These are phyloP conservation scores for Agrypnia vestita DNA, from an alignment of 1,140 invertebrate species.

Conservation along the genomic window DNA sequence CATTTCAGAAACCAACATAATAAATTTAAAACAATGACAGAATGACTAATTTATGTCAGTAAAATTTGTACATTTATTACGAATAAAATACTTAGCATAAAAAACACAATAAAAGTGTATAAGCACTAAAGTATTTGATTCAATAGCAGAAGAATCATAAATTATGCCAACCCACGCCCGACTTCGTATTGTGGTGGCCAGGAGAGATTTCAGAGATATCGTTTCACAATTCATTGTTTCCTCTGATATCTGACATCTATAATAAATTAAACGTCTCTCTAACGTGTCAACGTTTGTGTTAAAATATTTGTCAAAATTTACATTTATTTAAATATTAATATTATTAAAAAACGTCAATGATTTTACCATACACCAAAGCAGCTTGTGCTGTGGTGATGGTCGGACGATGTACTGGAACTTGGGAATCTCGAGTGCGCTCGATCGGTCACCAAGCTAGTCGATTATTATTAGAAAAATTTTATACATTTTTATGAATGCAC, in stretches of 20 bases:
- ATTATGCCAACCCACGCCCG: conserved; percentile 31
- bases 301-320: too few relatives aligned
- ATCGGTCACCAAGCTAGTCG: too few relatives aligned
- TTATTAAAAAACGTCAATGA: too few relatives aligned
- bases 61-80: not conserved
- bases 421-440: too few relatives aligned
- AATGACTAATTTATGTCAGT: conserved; percentile 18
- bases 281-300: conserved; percentile 2
- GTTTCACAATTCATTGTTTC: conserved; percentile 48
- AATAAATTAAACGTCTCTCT: conserved; percentile 34
- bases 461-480: too few relatives aligned
- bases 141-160: conserved; percentile 34
- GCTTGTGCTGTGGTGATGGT: too few relatives aligned
- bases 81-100: conserved; percentile 1
- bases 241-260: conserved; percentile 29
- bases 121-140: conserved; percentile 31
- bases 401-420: too few relatives aligned
- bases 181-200: not conserved
- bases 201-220: conserved; percentile 42
- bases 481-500: too few relatives aligned
- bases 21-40: conserved; percentile 9
- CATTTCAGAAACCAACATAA: not conserved
- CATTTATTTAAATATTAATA: too few relatives aligned
- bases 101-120: conserved; percentile 4
- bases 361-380: too few relatives aligned